Percentiles rank a stretch among this genome's conserved stretches.
These are phyloP conservation scores for Octopus sinensis DNA, from an alignment of 1,140 invertebrate genomes.

Conservation along the genomic window DNA sequence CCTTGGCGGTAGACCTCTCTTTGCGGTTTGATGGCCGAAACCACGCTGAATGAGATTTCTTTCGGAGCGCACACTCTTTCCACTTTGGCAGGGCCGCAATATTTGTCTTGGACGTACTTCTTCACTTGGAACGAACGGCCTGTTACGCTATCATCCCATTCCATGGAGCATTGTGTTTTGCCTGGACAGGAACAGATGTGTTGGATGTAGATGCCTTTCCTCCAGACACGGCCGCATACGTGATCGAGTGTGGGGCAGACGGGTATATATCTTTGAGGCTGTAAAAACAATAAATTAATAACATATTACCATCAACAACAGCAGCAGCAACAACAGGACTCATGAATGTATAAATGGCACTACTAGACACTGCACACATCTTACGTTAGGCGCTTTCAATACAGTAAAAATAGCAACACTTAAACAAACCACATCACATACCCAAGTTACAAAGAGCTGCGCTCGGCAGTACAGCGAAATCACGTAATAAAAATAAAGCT, in stretches of 20 bases:
- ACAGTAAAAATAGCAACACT: too few relatives aligned
- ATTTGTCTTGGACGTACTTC: slow-evolving; percentile 3
- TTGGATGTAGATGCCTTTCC: neutral
- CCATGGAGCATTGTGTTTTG: neutral
- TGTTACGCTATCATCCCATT: neutral
- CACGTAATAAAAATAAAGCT: too few relatives aligned
- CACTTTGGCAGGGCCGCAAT: neutral
- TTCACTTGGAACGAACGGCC: neutral
- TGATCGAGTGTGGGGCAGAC: neutral
- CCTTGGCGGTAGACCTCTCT: slow-evolving; percentile 12
- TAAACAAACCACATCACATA: too few relatives aligned
- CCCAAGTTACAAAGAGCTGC: too few relatives aligned
- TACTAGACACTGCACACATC: too few relatives aligned
- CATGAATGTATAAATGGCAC: too few relatives aligned
- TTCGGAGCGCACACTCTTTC: neutral
- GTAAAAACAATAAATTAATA: neutral
- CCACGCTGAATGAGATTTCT: slow-evolving; percentile 8
- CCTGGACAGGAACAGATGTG: neutral
- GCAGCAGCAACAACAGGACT: too few relatives aligned
- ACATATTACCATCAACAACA: too few relatives aligned
- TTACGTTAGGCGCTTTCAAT: too few relatives aligned
- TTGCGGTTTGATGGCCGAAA: slow-evolving; percentile 5
- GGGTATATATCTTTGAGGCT: neutral
- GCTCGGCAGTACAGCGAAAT: too few relatives aligned
- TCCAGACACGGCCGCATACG: neutral